A percentile compares a stretch with the other conserved stretches of the same genome.
phyloP scores from a whole-genome alignment of 2,797 vertebrate species.

The Falco novaeseelandiae region DNA sequence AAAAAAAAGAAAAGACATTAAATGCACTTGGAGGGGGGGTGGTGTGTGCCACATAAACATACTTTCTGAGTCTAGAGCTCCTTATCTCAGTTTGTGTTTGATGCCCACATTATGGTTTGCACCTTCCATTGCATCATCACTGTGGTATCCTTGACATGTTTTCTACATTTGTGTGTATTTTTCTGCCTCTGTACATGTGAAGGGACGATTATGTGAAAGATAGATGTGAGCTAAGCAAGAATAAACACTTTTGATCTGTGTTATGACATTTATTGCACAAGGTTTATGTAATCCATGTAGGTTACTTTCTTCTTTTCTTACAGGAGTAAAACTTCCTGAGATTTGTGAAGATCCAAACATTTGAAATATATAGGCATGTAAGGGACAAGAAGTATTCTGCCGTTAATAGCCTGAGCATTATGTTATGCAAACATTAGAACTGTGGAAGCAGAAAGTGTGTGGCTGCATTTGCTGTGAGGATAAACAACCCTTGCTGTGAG shows the following conservation, averaged over 20 bases:
- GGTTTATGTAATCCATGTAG: fast-evolving
- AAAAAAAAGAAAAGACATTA: no score
- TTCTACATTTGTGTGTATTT: background rate
- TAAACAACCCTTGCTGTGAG: background rate
- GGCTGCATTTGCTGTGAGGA: slow-evolving; percentile 9
- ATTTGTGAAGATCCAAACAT: background rate
- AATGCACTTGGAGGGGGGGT: fast-evolving
- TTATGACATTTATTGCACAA: background rate
- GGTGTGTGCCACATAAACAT: background rate
- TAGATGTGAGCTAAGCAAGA: background rate
- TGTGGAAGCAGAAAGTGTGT: background rate
- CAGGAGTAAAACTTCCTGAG: background rate
- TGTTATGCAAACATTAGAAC: background rate
- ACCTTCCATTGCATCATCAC: background rate
- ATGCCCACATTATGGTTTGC: background rate
- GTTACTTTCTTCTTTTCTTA: background rate
- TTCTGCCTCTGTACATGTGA: background rate
- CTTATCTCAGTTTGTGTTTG: background rate
- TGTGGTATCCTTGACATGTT: background rate
- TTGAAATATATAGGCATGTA: background rate
- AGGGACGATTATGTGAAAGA: background rate
- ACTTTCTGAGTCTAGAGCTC: background rate
- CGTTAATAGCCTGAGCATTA: background rate
- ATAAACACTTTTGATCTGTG: background rate
- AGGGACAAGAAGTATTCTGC: background rate